Evolutionary conservation across 2,888 invertebrate species (phyloP).

Genomic region (Phyto melanocephala): DNA sequence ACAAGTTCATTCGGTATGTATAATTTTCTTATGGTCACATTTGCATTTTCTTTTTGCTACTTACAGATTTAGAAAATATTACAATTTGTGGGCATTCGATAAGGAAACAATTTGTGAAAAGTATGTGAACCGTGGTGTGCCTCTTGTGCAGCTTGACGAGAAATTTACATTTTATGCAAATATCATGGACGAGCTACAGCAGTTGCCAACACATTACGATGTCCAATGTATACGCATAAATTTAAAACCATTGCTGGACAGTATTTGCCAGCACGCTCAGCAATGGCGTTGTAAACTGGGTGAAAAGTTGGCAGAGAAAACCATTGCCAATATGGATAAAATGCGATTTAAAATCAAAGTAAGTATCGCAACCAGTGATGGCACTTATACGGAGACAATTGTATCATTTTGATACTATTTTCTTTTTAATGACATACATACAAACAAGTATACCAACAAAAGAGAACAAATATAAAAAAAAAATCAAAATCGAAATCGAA

Average conservation of each 20-base stretch:
- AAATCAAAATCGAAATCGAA: too few relatives aligned
- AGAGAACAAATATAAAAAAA: too few relatives aligned
- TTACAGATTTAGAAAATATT: slow-evolving; percentile 85
- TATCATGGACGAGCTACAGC: slow-evolving; percentile 84
- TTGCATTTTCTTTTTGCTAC: slow-evolving; percentile 36
- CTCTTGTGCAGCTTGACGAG: slow-evolving; percentile 86
- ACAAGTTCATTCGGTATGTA: neutral
- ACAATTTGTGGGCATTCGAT: slow-evolving; percentile 87
- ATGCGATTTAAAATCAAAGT: slow-evolving; percentile 86
- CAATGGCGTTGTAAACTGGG: slow-evolving; percentile 91
- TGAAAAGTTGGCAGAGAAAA: slow-evolving; percentile 83
- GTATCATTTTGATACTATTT: too few relatives aligned
- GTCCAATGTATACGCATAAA: slow-evolving; percentile 86
- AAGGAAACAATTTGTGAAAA: slow-evolving; percentile 87
- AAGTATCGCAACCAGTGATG: slow-evolving; percentile 69
- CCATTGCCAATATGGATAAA: slow-evolving; percentile 84
- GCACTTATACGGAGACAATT: too few relatives aligned
- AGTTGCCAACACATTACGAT: slow-evolving; percentile 82
- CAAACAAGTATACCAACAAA: too few relatives aligned
- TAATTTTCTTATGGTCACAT: slow-evolving; percentile 28
- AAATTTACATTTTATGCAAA: slow-evolving; percentile 91
- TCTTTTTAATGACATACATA: too few relatives aligned
- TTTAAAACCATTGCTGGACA: slow-evolving; percentile 84
- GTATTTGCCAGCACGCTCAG: slow-evolving; percentile 85
- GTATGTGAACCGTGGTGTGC: slow-evolving; percentile 84